Evolutionary conservation across 2,888 invertebrate genomes (phyloP).

Genomic region (Melinaea marsaeus): DNA sequence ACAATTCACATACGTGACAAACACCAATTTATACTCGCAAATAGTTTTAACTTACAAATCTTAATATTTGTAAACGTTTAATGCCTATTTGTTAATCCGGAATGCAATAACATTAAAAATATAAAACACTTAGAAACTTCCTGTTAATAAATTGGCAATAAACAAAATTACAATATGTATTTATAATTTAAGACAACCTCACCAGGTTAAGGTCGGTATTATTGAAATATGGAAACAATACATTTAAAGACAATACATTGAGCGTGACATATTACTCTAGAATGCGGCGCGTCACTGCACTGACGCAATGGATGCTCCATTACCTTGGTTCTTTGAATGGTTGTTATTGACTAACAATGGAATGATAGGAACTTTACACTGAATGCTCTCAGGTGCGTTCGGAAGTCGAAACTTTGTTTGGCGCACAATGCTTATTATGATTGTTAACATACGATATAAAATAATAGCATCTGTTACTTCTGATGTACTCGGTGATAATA

Average conservation of each 20-base stretch:
- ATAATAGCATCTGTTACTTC: slow-evolving; percentile 16
- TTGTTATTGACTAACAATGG: slow-evolving; percentile 31
- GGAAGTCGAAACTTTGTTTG: slow-evolving; percentile 48
- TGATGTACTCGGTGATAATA: slow-evolving; percentile 14
- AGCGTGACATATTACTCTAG: slow-evolving; percentile 2
- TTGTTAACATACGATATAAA: slow-evolving; percentile 27
- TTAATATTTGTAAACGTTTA: background rate
- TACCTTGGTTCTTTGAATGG: slow-evolving; percentile 11
- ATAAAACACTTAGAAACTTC: no score
- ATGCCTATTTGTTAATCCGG: background rate
- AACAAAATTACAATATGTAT: no score
- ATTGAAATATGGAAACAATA: slow-evolving; percentile 21
- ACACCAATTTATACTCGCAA: background rate
- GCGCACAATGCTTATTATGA: slow-evolving; percentile 52
- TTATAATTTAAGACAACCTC: slow-evolving; percentile 8
- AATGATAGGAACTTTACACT: slow-evolving; percentile 36
- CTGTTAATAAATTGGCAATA: no score
- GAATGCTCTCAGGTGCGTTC: slow-evolving; percentile 37
- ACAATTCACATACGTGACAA: background rate
- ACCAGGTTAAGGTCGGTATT: slow-evolving; percentile 14
- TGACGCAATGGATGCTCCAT: slow-evolving; percentile 17
- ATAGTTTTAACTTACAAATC: background rate
- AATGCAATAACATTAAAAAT: background rate
- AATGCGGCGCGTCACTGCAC: slow-evolving; percentile 7
- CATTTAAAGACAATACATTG: slow-evolving; percentile 17